phyloP scores from a whole-genome alignment of 2,797 vertebrate genomes.

The Chromis chromis region DNA sequence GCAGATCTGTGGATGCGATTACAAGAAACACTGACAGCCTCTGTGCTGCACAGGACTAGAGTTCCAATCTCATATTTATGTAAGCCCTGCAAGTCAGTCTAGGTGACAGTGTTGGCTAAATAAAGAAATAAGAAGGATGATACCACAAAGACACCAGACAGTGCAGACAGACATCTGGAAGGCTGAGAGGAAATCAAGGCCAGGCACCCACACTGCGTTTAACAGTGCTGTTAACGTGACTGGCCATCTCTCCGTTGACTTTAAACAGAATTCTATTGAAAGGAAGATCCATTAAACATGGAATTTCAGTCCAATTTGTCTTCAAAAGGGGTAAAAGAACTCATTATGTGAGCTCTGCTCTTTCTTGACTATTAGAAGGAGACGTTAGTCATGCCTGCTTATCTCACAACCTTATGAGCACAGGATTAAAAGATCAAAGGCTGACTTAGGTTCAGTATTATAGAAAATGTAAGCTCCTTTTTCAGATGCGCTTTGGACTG shows the following conservation, averaged over 20 bases:
- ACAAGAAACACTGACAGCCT: constrained; percentile 31
- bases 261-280: constrained; percentile 79
- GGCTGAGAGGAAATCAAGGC: constrained; percentile 48
- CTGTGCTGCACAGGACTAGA: constrained; percentile 27
- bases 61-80: constrained; percentile 44
- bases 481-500: constrained; percentile 83
- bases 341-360: constrained; percentile 89
- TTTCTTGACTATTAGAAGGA: constrained; percentile 92
- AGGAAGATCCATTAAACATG: constrained; percentile 84
- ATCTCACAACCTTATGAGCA: constrained; percentile 97
- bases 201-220: constrained; percentile 37
- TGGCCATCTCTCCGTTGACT: constrained; percentile 58
- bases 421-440: constrained; percentile 99
- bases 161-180: constrained; percentile 57
- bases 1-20: constrained; percentile 44
- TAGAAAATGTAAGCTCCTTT: constrained; percentile 91
- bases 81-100: constrained; percentile 42
- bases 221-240: constrained; percentile 47
- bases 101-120: constrained; percentile 56
- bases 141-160: constrained; percentile 57
- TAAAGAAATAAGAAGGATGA: constrained; percentile 55
- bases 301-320: constrained; percentile 88
- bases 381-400: constrained; percentile 94
- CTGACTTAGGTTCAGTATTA: constrained; percentile 92
- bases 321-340: constrained; percentile 88